Base-by-base conservation (phyloP, 2,888 invertebrate genomes). In the Eupithecia centaureata region DNA sequence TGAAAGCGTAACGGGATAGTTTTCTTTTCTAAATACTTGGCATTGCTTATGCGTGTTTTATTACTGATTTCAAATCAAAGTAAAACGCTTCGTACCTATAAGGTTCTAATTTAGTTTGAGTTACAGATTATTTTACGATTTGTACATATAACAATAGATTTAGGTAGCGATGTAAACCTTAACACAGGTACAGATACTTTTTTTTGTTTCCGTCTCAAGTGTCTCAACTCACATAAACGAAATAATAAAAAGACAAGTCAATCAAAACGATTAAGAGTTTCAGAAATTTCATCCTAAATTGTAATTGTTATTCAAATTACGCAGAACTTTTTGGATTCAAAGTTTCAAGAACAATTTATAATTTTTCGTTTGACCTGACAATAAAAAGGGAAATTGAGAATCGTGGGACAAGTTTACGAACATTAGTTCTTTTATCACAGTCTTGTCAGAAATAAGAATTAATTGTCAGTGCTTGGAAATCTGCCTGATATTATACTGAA, bases 1-100 rank as follows among this genome's bases (percentile, higher is more conserved):
- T 84, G 92, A 92, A 92, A 92, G 92, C 92, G 92, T 88, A 85
- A 90, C 90, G 86, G 76, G 80, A 76, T 78, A 80, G 79, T 81
- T 81, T 81, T 82, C 78, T 78, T 78, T 57, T 57, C 57, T 73
- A 77, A 82, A 84, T 82, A 72, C 73, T 72, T 75, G 15, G 59
- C 71, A 63, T 66, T 70, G 25, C 47, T 63, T 42, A 56, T 65
- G 27, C n/a, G 10, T 10, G 28, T 28, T 52, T 52, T 52, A 28
- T 30, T n/a, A 30, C 54, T 12, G 27, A 52, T 52, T 52, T 52
- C 8, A 52, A 42, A 42, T 42, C 42, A 22, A 47, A 47, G 47
- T 18, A 47, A 18, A 42, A 18, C 8, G 18, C 10, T 47, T 1
- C 18, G 0, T 12, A 22, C 30, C 5, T 47, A 47, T 47, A 47